Base-by-base conservation (phyloP, 2,113 vertebrate species). In the Catharus bicknelli region DNA sequence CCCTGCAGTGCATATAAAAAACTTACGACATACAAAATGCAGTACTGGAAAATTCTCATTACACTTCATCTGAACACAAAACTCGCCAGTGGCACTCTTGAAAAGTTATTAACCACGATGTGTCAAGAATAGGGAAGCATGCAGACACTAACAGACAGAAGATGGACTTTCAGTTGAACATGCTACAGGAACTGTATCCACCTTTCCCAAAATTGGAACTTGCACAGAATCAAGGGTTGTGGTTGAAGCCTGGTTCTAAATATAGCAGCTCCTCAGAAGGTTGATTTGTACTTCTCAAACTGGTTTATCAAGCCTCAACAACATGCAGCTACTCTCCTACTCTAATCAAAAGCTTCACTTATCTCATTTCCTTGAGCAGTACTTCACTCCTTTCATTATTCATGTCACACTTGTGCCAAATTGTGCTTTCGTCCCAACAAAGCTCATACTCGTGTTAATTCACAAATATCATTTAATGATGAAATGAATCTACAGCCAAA, bases 361-460 rank as follows among this genome's bases (percentile, higher is more conserved):
- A 91, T 90, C 91, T 96, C 93, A 85, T 75, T 95, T 94, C 90
- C 86, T 89, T 84, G 68, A 94, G 89, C 77, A 90, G 55, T 38
- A 70, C 72, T 92, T 92, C 13, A 42, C 43, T 94, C 51, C 64
- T 75, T 89, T 87, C 70, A n/a, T 83, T 85, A 91, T 69, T 91
- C 82, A 73, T 11, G 51, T 73, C 87, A 88, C 40, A 25, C 32
- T 88, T 83, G 30, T 16, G 69, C 64, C 76, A 91, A 51, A 90
- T 75, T 66, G 51, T 69, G 88, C 86, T 70, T 80, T 91, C 27
- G 11, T 62, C 55, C 55, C 75, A 87, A 59, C 67, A 85, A 84
- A 89, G 81, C 67, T 86, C 72, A 88, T 4, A 1, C 63, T 80
- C 80, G 48, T 26, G 43, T 54, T 89, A 89, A 87, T 87, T 85